A percentile compares a stretch with the other conserved stretches of the same genome.
Conservation (phyloP, 2,113 vertebrate genomes). For the Cepphus grylle region DNA sequence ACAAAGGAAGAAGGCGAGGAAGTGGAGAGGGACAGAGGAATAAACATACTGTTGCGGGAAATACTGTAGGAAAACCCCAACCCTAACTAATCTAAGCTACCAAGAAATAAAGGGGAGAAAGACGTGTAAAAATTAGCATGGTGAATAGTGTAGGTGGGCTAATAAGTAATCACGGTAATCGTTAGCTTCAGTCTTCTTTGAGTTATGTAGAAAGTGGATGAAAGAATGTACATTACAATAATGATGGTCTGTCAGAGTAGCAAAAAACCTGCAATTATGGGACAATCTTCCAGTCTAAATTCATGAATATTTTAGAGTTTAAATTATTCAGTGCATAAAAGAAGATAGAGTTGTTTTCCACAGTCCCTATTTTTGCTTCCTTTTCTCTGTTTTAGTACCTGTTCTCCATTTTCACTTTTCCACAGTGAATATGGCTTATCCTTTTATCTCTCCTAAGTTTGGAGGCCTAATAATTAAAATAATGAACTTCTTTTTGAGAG, state of each 20-base stretch:
- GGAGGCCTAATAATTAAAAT: background rate
- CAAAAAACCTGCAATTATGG: background rate
- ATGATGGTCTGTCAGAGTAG: background rate
- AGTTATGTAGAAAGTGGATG: background rate
- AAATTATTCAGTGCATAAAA: background rate
- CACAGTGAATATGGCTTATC: background rate
- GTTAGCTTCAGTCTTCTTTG: background rate
- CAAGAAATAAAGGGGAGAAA: background rate
- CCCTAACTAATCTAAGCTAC: background rate
- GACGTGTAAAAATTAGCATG: accelerated
- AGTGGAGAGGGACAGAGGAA: background rate
- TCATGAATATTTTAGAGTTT: background rate
- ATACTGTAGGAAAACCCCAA: background rate
- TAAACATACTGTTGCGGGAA: background rate
- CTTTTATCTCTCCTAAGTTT: background rate
- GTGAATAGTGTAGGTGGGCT: background rate
- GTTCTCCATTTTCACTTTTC: background rate
- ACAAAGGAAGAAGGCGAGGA: accelerated
- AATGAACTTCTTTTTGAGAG: background rate
- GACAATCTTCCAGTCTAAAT: background rate
- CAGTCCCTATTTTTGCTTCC: background rate
- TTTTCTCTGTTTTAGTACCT: background rate
- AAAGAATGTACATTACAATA: background rate
- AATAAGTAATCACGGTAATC: background rate
- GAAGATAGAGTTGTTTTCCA: background rate